Percentiles rank a stretch among this genome's conserved stretches.
Evolutionary conservation across 2,888 invertebrate species (phyloP).

Genomic region (Abrostola tripartita): DNA sequence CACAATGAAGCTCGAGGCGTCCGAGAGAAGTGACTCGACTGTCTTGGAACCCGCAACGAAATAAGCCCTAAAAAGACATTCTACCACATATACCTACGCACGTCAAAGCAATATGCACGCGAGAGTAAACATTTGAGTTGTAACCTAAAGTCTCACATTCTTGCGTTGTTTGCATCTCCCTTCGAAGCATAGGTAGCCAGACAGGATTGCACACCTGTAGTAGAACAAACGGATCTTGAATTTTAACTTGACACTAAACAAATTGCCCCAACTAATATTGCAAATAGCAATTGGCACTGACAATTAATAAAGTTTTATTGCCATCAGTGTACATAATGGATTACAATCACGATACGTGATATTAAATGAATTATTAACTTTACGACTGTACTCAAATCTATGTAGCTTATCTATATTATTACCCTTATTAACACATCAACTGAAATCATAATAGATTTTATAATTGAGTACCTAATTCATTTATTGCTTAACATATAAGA

Average conservation of each 20-base stretch:
- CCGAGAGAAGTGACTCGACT: no score
- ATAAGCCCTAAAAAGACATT: no score
- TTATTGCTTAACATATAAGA: no score
- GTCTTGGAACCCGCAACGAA: no score
- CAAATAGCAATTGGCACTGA: constrained; percentile 26
- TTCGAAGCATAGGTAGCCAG: background rate
- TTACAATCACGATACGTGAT: constrained; percentile 30
- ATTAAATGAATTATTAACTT: constrained; percentile 20
- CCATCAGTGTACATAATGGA: constrained; percentile 28
- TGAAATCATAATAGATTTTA: no score
- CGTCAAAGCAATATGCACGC: constrained; percentile 38
- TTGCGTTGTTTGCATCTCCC: constrained; percentile 2
- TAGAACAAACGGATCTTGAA: constrained; percentile 38
- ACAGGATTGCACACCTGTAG: constrained; percentile 6
- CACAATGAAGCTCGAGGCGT: no score
- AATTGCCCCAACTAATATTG: constrained; percentile 33
- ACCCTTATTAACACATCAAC: no score
- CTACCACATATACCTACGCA: background rate
- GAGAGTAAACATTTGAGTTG: constrained; percentile 50
- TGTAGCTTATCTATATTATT: background rate
- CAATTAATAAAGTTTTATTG: constrained; percentile 43
- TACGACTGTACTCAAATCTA: constrained; percentile 17
- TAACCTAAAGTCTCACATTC: constrained; percentile 37
- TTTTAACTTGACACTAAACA: constrained; percentile 26
- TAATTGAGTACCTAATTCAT: no score